phyloP scores from a whole-genome alignment of 2,888 invertebrate genomes.

The Dione vanillae region DNA sequence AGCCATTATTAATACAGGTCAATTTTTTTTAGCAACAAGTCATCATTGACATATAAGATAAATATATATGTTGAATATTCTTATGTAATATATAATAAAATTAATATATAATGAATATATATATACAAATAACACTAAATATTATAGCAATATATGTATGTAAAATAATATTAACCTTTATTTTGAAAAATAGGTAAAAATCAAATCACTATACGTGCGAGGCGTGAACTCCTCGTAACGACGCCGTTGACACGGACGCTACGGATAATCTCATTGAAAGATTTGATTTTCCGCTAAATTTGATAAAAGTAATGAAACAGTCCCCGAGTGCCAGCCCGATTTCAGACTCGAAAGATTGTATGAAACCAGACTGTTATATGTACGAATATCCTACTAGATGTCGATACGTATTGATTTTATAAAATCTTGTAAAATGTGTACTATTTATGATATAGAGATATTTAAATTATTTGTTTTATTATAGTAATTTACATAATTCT shows the following conservation, averaged over 20 bases:
- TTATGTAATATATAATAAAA: too few species aligned
- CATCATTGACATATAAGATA: too few species aligned
- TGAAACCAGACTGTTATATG: conserved; percentile 28
- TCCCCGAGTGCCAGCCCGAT: conserved; percentile 54
- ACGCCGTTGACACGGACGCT: conserved; percentile 55
- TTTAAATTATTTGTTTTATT: too few species aligned
- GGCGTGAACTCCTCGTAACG: conserved; percentile 35
- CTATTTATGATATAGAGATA: too few species aligned
- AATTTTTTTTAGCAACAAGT: too few species aligned
- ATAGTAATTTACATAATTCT: not conserved
- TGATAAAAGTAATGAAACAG: conserved; percentile 82
- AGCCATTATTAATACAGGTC: too few species aligned
- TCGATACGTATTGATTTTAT: too few species aligned
- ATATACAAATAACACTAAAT: not conserved
- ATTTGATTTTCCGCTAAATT: conserved; percentile 84
- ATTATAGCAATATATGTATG: not conserved
- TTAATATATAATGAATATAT: not conserved
- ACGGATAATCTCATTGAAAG: conserved; percentile 79
- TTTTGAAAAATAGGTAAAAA: conserved; percentile 15
- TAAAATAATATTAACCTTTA: not conserved
- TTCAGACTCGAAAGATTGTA: conserved; percentile 33
- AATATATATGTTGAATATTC: not conserved
- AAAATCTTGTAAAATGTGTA: too few species aligned
- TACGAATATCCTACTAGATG: not conserved
- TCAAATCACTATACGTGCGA: conserved; percentile 20